These are phyloP conservation scores for Gobionotothen gibberifrons DNA, from an alignment of 2,797 vertebrate species.

Conservation along the genomic window DNA sequence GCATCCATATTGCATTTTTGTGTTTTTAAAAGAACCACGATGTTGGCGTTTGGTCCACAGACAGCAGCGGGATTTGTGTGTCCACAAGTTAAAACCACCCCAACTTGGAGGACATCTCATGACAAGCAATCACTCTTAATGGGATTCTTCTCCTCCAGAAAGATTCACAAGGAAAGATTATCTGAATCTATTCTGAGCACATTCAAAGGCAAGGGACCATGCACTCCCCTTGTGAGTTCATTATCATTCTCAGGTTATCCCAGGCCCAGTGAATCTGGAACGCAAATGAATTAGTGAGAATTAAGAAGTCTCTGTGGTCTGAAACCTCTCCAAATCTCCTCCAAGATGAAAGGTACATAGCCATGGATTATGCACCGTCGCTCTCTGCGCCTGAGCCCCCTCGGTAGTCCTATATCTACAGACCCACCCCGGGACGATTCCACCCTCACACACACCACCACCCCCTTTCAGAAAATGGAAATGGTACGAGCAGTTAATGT, in stretches of 20 bases:
- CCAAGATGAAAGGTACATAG: conserved; percentile 95
- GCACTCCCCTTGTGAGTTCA: conserved; percentile 91
- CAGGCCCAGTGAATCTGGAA: conserved; percentile 96
- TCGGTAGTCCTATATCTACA: conserved; percentile 74
- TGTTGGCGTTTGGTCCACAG: conserved; percentile 65
- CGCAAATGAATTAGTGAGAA: conserved; percentile 99
- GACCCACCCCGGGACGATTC: conserved; percentile 74
- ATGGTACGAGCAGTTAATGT: conserved; percentile 91
- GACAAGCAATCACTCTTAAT: conserved; percentile 93
- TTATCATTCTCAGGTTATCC: conserved; percentile 89
- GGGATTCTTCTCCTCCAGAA: conserved; percentile 91
- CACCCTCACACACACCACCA: conserved; percentile 71
- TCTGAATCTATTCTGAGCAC: conserved; percentile 95
- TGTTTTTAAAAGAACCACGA: conserved; percentile 18
- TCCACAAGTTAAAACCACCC: conserved; percentile 41
- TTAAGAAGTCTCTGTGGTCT: conserved; percentile 97
- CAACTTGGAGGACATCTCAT: conserved; percentile 83
- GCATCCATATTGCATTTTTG: conserved; percentile 51
- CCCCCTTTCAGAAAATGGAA: conserved; percentile 83
- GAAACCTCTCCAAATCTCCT: conserved; percentile 97
- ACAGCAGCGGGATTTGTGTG: conserved; percentile 76
- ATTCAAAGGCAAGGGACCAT: conserved; percentile 96
- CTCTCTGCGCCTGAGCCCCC: conserved; percentile 84
- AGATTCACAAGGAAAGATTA: conserved; percentile 92
- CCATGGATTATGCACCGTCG: conserved; percentile 89